Percentiles rank a stretch among this genome's conserved stretches.
Evolutionary conservation across 2,113 vertebrate species (phyloP).

Genomic region (Pelodiscus sinensis): DNA sequence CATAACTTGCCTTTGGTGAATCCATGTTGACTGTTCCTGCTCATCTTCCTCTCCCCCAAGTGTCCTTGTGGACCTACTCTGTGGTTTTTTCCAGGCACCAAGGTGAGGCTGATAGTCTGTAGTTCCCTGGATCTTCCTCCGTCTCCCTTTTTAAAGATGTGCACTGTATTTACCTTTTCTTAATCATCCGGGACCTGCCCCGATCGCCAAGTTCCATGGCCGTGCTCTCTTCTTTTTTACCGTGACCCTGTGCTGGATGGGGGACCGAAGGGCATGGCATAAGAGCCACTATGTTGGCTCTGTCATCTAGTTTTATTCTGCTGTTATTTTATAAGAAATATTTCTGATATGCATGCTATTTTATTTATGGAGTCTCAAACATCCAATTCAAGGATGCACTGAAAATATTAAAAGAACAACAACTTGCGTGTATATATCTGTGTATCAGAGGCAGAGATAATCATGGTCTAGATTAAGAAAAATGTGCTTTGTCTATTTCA

Average conservation of each 20-base stretch:
- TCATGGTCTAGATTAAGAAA: background rate
- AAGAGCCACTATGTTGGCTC: background rate
- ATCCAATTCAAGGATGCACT: background rate
- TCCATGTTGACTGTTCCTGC: no score
- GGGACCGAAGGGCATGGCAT: background rate
- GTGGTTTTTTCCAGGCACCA: no score
- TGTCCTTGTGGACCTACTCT: no score
- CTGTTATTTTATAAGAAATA: background rate
- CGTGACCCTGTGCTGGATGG: background rate
- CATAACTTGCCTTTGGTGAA: no score
- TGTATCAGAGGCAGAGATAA: background rate
- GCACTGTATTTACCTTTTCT: no score
- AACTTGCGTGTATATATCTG: background rate
- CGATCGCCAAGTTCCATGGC: background rate
- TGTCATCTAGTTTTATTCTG: background rate
- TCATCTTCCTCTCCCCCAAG: no score
- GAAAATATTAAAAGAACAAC: background rate
- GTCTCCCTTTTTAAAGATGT: no score
- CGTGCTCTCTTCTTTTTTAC: background rate
- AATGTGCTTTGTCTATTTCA: background rate
- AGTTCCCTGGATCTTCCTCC: no score
- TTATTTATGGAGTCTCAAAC: background rate
- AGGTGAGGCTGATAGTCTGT: no score
- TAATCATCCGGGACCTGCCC: no score
- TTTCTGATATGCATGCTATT: background rate